A percentile compares a stretch with the other conserved stretches of the same genome.
Evolutionary conservation across 2,113 vertebrate species (phyloP).

Genomic region (Cisticola juncidis): DNA sequence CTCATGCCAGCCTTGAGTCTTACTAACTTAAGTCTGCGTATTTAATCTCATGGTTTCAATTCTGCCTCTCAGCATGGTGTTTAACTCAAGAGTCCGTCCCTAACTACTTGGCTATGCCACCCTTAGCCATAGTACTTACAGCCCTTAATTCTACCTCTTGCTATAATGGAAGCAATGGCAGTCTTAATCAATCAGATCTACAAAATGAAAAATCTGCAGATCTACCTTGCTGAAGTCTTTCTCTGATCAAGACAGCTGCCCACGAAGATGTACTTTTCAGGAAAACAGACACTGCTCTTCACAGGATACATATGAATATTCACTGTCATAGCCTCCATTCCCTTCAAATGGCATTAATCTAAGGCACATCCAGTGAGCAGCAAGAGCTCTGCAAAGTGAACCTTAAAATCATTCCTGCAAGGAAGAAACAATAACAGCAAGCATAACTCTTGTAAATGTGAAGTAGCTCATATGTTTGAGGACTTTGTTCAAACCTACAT

Average conservation of each 20-base stretch:
- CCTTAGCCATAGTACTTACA: background rate
- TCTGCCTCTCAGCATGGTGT: background rate
- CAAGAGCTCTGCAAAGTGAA: background rate
- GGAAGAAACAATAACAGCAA: background rate
- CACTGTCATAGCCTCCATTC: background rate
- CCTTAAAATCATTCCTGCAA: background rate
- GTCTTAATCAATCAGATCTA: background rate
- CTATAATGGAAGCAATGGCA: background rate
- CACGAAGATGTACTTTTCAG: background rate
- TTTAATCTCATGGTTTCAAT: background rate
- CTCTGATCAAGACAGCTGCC: background rate
- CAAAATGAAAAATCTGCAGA: background rate
- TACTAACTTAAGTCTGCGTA: background rate
- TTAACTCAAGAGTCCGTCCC: background rate
- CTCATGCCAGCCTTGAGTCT: background rate
- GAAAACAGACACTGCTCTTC: background rate
- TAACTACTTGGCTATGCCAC: background rate
- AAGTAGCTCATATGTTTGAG: background rate
- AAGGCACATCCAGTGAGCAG: background rate
- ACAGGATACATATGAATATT: background rate
- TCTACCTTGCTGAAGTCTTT: background rate
- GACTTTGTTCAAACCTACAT: background rate
- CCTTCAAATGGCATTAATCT: background rate
- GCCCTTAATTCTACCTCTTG: background rate
- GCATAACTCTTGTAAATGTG: rapidly evolving